These are phyloP conservation scores for Ardeotis arabs DNA, from an alignment of 2,113 vertebrate genomes.

Conservation along the genomic window DNA sequence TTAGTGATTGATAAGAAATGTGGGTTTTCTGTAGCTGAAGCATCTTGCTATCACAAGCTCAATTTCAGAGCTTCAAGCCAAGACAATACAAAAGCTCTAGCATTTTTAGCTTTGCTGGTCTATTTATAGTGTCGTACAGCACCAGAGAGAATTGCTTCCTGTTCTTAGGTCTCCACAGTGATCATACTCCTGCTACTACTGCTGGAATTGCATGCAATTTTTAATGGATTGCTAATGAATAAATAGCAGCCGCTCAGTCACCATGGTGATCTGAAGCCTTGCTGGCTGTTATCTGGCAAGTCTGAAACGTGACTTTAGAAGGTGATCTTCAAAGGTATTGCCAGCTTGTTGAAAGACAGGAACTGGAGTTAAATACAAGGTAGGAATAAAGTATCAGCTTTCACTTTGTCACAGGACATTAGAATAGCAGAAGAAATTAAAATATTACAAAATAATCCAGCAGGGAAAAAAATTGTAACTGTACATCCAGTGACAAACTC, in stretches of 20 bases:
- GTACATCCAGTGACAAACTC: neutral
- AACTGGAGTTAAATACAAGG: neutral
- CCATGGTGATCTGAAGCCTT: neutral
- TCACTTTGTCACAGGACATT: neutral
- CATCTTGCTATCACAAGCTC: neutral
- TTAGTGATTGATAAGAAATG: neutral
- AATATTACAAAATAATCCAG: neutral
- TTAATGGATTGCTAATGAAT: neutral
- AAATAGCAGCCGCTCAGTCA: constrained; percentile 12
- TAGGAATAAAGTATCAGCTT: neutral
- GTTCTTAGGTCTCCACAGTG: constrained; percentile 16
- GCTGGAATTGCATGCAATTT: neutral
- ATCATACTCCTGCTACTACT: constrained; percentile 21
- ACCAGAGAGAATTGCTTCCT: neutral
- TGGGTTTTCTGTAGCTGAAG: neutral
- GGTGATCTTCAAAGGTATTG: neutral
- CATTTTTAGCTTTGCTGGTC: constrained; percentile 36
- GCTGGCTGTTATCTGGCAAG: neutral
- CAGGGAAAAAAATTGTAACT: neutral
- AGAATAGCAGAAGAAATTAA: neutral
- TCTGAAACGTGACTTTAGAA: neutral
- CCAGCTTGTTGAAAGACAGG: neutral
- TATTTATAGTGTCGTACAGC: constrained; percentile 49
- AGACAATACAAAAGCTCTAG: constrained; percentile 7
- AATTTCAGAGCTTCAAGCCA: neutral